Evolutionary conservation across 2,113 vertebrate genomes (phyloP), one percentile per base, ranked within the genome.

Genomic region (Silurus asotus): DNA sequence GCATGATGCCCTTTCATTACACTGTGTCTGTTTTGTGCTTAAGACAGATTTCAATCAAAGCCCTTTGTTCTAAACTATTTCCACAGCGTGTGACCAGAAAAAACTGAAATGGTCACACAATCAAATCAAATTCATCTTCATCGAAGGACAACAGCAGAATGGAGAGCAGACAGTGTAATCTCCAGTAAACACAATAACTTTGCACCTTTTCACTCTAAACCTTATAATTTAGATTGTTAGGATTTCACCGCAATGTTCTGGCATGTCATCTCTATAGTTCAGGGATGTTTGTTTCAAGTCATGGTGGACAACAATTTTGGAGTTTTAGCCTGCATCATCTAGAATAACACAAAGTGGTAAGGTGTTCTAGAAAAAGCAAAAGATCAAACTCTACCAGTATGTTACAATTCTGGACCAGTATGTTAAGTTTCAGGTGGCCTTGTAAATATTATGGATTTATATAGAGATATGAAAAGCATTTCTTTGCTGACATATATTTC

Each of bases 61-160:
- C 70, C 65, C 25, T 87, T 88, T 88, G 87, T 90, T 75, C 84
- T 86, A 86, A 74, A 88, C 83, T 85, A 75, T 65, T 76, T 58
- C 62, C 74, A 51, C 74, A 65, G 72, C 51, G n/a, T 81, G 59
- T 72, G 74, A 72, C 62, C 70, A 56, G 55, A 83, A 28, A 53
- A 15, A 19, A 80, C 25, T n/a, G 55, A 86, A 86, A 88, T 86
- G 79, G 72, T 61, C 76, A 74, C 59, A 88, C 81, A 76, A 87
- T 87, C 79, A 87, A 62, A 72, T n/a, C 20, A 81, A 81, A 89
- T 59, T 45, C 81, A 89, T 64, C 61, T 81, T 82, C 67, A 87
- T 72, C 72, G 45, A 4, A 76, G 58, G 84, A 87, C 75, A 86
- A 77, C 74, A n/a, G 67, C n/a, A 72, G 23, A 61, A 78, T 48